Conservation (phyloP, 1,140 invertebrate species). For the Saxidomus purpurata region DNA sequence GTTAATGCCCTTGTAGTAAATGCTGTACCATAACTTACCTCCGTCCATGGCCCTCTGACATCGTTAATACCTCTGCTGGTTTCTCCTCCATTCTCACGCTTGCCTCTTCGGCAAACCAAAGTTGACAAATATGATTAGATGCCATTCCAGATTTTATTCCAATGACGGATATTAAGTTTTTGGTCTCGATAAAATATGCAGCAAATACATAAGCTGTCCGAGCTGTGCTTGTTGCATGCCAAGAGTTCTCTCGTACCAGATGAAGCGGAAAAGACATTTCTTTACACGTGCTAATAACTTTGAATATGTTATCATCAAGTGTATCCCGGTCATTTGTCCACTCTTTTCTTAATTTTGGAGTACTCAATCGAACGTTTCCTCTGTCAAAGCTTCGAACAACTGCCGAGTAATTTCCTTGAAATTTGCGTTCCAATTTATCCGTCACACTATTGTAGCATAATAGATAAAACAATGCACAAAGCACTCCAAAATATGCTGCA, state of each 20-base stretch:
- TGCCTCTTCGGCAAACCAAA: neutral
- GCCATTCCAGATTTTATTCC: neutral
- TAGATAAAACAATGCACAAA: no score
- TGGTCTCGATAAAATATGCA: neutral
- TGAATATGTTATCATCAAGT: neutral
- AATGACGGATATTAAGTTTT: neutral
- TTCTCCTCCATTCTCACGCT: neutral
- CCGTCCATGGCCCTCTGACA: neutral
- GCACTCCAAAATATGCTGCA: no score
- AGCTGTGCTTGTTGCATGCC: neutral
- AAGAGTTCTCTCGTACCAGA: neutral
- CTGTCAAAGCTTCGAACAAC: no score
- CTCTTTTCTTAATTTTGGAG: neutral
- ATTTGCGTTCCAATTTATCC: no score
- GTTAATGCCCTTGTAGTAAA: no score
- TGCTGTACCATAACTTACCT: neutral
- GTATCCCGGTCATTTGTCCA: neutral
- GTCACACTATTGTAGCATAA: no score
- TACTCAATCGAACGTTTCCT: neutral
- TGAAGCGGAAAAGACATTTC: neutral
- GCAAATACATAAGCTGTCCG: neutral
- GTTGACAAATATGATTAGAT: neutral
- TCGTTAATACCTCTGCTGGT: neutral
- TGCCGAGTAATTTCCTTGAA: no score
- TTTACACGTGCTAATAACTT: neutral